phyloP scores from a whole-genome alignment of 2,797 vertebrate genomes.

The Fistularia commersonii region DNA sequence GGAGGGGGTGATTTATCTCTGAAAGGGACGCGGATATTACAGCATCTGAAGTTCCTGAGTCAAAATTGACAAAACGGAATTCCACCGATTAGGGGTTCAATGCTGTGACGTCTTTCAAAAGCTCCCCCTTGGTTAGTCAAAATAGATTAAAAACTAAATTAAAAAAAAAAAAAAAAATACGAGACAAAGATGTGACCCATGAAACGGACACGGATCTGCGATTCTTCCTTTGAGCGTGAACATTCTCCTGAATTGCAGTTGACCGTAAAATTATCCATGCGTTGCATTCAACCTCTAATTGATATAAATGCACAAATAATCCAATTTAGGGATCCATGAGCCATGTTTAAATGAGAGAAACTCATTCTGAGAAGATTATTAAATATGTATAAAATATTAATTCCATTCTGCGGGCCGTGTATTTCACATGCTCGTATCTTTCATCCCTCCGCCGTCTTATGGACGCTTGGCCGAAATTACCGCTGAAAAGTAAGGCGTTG shows the following conservation, averaged over 20 bases:
- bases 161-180: background rate
- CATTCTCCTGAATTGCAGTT: slow-evolving; percentile 8
- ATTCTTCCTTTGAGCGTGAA: background rate
- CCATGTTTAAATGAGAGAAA: slow-evolving; percentile 12
- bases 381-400: slow-evolving; percentile 14
- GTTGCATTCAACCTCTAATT: slow-evolving; percentile 4
- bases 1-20: slow-evolving; percentile 48
- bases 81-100: too few relatives aligned
- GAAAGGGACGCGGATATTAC: slow-evolving; percentile 44
- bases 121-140: too few relatives aligned
- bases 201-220: background rate
- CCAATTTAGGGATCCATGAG: slow-evolving; percentile 11
- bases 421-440: background rate
- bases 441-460: background rate
- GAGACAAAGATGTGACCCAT: background rate
- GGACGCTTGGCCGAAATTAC: background rate
- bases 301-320: slow-evolving; percentile 22
- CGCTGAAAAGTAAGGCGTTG: background rate
- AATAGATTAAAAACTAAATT: background rate
- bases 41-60: slow-evolving; percentile 42
- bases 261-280: slow-evolving; percentile 16
- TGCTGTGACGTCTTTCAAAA: too few relatives aligned
- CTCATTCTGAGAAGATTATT: slow-evolving; percentile 16
- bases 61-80: slow-evolving; percentile 45
- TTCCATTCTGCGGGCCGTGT: background rate